A percentile compares a stretch with the other conserved stretches of the same genome.
Evolutionary conservation across 1,140 invertebrate genomes (phyloP).

Genomic region (Bombus picipes): DNA sequence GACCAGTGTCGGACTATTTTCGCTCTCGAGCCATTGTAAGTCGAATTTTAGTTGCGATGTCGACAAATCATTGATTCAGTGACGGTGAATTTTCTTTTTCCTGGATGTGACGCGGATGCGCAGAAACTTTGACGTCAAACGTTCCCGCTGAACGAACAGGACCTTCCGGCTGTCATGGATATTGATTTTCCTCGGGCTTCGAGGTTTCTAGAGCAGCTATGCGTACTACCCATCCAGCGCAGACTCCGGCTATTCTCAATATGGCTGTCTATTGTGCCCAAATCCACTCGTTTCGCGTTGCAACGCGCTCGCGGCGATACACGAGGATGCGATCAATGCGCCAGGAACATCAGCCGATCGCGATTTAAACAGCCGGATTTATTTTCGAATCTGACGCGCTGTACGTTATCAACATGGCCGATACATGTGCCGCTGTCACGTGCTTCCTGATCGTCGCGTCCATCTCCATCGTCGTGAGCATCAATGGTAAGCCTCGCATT

Average conservation of each 20-base stretch:
- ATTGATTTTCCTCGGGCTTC: conserved; percentile 66
- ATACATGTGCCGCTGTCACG: conserved; percentile 23
- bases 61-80: conserved; percentile 21
- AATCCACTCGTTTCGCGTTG: neutral
- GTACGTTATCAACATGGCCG: conserved; percentile 34
- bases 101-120: conserved; percentile 43
- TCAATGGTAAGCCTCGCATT: conserved; percentile 49
- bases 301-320: neutral
- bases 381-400: neutral
- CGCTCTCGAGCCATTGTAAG: too few relatives aligned
- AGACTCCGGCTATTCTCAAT: conserved; percentile 40
- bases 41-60: neutral
- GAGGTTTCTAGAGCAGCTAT: conserved; percentile 72
- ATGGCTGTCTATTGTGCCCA: conserved; percentile 35
- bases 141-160: conserved; percentile 37
- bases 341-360: neutral
- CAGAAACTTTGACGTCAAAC: conserved; percentile 55
- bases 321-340: conserved; percentile 9
- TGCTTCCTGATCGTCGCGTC: conserved; percentile 53
- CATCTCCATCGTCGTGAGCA: conserved; percentile 8
- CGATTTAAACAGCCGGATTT: neutral
- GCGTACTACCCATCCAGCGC: conserved; percentile 58
- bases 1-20: too few relatives aligned
- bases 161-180: conserved; percentile 32
- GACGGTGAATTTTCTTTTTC: conserved; percentile 26